These are phyloP conservation scores for Chiroxiphia lanceolata DNA, from an alignment of 2,797 vertebrate species.

Conservation along the genomic window DNA sequence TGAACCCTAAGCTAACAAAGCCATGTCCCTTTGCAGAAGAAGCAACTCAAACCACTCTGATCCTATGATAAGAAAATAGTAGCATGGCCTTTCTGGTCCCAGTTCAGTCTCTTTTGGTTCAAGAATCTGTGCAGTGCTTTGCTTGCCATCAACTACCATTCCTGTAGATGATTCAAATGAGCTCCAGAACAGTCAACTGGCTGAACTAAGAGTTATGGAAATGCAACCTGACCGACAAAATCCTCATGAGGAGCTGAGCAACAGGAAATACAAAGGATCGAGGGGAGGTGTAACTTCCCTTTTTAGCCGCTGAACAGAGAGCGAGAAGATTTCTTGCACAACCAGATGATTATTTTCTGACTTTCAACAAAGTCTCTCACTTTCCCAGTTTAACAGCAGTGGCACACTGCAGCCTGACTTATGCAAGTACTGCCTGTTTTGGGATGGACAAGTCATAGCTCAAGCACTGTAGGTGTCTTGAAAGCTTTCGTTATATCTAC, in stretches of 20 bases:
- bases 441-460: background rate
- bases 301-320: background rate
- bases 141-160: background rate
- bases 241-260: background rate
- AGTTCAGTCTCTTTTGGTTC: background rate
- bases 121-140: background rate
- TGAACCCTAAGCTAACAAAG: background rate
- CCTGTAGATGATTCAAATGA: background rate
- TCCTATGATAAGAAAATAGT: no score
- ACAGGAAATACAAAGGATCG: background rate
- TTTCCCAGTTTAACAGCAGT: background rate
- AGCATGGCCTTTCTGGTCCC: background rate
- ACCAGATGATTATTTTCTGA: background rate
- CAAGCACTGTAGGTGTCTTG: background rate
- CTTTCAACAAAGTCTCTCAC: background rate
- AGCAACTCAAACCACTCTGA: background rate
- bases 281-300: accelerated
- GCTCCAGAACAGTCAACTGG: background rate
- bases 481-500: background rate
- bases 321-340: background rate
- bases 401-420: background rate
- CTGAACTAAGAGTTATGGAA: background rate
- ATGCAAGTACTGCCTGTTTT: background rate
- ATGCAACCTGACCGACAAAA: background rate
- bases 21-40: background rate